Conservation (phyloP, 2,888 invertebrate species). For the Lamproptera curius region DNA sequence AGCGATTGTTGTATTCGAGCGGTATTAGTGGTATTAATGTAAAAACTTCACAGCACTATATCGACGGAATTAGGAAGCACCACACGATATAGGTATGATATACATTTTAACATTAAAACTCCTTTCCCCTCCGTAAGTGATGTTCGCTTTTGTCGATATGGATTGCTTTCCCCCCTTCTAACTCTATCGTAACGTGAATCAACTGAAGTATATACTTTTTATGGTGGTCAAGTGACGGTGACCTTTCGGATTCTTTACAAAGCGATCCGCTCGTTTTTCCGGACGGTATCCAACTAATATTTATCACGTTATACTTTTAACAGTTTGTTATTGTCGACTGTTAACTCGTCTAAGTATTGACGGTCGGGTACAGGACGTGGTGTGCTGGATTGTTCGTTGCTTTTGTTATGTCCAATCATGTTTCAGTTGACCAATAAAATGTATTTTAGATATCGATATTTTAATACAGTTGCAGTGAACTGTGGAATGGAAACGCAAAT, state of each 20-base stretch:
- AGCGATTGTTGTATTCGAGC: background rate
- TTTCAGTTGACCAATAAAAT: background rate
- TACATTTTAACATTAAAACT: background rate
- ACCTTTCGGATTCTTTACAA: slow-evolving; percentile 67
- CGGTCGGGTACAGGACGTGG: slow-evolving; percentile 28
- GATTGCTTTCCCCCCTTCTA: slow-evolving; percentile 1
- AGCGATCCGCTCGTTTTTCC: slow-evolving; percentile 49
- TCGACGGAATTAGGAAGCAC: background rate
- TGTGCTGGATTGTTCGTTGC: slow-evolving; percentile 23
- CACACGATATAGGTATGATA: background rate
- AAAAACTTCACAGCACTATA: background rate
- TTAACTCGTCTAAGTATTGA: slow-evolving; percentile 44
- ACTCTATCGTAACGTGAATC: background rate
- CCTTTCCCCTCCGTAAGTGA: background rate
- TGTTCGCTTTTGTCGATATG: background rate
- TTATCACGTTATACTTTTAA: slow-evolving; percentile 57
- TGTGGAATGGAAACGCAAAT: too few relatives aligned
- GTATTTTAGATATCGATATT: background rate
- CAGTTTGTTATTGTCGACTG: slow-evolving; percentile 71
- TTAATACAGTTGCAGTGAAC: too few relatives aligned
- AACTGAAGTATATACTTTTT: slow-evolving; percentile 14
- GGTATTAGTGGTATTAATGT: background rate
- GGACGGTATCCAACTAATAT: slow-evolving; percentile 46
- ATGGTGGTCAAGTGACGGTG: slow-evolving; percentile 60
- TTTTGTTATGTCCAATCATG: slow-evolving; percentile 16